phyloP scores from a whole-genome alignment of 2,797 vertebrate genomes.

The Neosilurus mollespiculum region DNA sequence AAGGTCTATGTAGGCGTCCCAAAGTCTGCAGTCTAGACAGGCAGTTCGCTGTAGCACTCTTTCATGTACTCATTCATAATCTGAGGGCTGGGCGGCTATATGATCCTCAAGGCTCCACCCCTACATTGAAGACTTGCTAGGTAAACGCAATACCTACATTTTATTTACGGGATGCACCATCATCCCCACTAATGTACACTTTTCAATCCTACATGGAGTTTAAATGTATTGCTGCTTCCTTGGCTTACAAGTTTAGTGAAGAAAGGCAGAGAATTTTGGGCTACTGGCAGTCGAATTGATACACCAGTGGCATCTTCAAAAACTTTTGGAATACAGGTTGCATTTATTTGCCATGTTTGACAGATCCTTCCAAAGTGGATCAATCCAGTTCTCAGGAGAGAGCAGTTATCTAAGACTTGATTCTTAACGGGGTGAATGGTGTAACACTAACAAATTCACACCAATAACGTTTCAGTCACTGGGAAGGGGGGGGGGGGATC shows the following conservation, averaged over 20 bases:
- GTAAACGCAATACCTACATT: not conserved
- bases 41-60: not conserved
- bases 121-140: not conserved
- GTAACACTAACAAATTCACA: not conserved
- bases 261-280: not conserved
- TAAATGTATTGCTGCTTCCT: not conserved
- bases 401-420: too few species aligned
- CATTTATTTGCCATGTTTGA: not conserved
- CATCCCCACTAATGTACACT: not conserved
- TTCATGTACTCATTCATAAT: not conserved
- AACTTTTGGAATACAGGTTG: not conserved
- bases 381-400: not conserved
- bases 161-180: not conserved
- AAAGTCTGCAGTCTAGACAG: slow-evolving; percentile 13
- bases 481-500: too few species aligned
- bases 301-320: not conserved
- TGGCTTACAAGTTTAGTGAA: not conserved
- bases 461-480: not conserved
- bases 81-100: not conserved
- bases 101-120: not conserved
- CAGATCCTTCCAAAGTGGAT: not conserved
- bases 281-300: not conserved
- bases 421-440: not conserved
- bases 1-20: slow-evolving; percentile 10
- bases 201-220: not conserved